A percentile compares a stretch with the other conserved stretches of the same genome.
These are phyloP conservation scores for Paracanthobrama guichenoti DNA, from an alignment of 2,113 vertebrate species.

Conservation along the genomic window DNA sequence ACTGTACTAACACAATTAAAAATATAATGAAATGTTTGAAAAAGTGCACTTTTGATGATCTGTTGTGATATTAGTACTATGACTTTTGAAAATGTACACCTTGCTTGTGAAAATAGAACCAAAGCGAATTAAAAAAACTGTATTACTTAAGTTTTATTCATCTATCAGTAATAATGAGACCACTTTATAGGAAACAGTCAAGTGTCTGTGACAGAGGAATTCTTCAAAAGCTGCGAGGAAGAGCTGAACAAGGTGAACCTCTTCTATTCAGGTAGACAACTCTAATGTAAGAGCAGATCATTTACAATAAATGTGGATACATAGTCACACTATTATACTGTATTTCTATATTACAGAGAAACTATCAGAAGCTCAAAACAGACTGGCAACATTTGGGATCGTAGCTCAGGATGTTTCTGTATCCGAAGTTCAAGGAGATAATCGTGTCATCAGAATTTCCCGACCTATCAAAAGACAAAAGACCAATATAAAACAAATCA, in stretches of 20 bases:
- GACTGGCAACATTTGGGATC: conserved; percentile 48
- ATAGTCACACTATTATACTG: background rate
- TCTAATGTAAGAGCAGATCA: background rate
- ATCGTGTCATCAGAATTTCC: background rate
- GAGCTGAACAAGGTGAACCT: conserved; percentile 62
- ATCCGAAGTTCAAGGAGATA: background rate
- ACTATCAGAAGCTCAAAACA: conserved; percentile 56
- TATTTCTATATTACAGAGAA: conserved; percentile 54
- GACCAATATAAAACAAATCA: conserved; percentile 55
- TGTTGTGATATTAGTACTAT: no score
- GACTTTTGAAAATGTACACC: no score
- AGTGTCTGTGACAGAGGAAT: conserved; percentile 48
- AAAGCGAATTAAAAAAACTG: no score
- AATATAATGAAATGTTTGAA: no score
- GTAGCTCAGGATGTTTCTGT: conserved; percentile 43
- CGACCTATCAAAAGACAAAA: conserved; percentile 10
- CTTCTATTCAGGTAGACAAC: conserved; percentile 63
- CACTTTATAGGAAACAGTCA: conserved; percentile 29
- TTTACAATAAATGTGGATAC: background rate
- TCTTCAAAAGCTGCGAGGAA: conserved; percentile 59
- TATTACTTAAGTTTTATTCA: background rate
- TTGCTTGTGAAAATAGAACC: no score
- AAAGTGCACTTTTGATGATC: no score
- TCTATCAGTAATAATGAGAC: background rate
- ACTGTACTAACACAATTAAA: no score